These are phyloP conservation scores for Eilema caniola DNA, from an alignment of 2,888 invertebrate genomes.

Conservation along the genomic window DNA sequence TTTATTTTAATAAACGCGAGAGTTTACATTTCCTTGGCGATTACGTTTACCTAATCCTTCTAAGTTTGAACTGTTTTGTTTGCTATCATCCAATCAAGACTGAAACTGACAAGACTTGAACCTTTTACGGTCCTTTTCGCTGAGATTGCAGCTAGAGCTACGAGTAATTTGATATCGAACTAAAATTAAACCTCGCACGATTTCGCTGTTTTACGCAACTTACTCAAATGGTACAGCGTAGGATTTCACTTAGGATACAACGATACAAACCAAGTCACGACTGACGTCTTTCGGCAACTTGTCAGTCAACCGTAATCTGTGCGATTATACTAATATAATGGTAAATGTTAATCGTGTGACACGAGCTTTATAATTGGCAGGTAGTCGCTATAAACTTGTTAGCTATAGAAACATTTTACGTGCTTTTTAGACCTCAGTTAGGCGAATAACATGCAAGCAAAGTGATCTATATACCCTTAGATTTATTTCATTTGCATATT, in stretches of 20 bases:
- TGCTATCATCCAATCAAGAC: slow-evolving; percentile 2
- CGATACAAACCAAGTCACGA: slow-evolving; percentile 69
- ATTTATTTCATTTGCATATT: slow-evolving; percentile 1
- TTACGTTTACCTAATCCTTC: slow-evolving; percentile 3
- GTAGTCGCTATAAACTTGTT: slow-evolving; percentile 36
- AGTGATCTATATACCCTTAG: neutral
- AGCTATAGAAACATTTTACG: slow-evolving; percentile 18
- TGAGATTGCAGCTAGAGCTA: slow-evolving; percentile 42
- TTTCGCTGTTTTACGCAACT: slow-evolving; percentile 55
- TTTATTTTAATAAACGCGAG: neutral
- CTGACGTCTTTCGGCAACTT: slow-evolving; percentile 60
- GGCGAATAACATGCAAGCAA: neutral
- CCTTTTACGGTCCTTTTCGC: slow-evolving; percentile 23
- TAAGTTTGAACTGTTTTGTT: neutral
- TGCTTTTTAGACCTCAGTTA: neutral
- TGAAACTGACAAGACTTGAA: slow-evolving; percentile 11
- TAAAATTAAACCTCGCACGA: slow-evolving; percentile 53
- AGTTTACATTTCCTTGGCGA: neutral
- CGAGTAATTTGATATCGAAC: slow-evolving; percentile 53
- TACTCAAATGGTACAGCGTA: slow-evolving; percentile 52
- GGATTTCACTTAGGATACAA: slow-evolving; percentile 57
- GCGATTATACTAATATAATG: slow-evolving; percentile 57
- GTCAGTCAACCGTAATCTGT: slow-evolving; percentile 62
- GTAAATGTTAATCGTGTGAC: slow-evolving; percentile 58
- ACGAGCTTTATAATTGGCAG: slow-evolving; percentile 55